Conservation (phyloP, 2,888 invertebrate species). For the Drosophila demipolita region DNA sequence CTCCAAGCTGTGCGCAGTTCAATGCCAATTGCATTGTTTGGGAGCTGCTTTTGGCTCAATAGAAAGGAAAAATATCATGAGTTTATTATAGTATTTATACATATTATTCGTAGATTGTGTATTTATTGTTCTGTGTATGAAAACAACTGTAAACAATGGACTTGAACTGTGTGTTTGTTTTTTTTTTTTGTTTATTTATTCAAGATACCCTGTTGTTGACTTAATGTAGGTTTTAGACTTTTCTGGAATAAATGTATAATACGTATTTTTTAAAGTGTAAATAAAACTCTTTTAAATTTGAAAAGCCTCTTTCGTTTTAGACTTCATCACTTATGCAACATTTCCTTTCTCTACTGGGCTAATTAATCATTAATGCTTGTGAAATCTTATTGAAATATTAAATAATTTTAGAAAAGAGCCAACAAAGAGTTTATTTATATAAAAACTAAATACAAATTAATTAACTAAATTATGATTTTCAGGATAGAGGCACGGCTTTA, state of each 20-base stretch:
- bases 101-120: background rate
- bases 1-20: conserved; percentile 29
- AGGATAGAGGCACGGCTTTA: background rate
- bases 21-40: conserved; percentile 57
- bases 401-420: background rate
- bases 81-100: conserved; percentile 21
- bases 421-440: background rate
- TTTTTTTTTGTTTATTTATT: conserved; percentile 2
- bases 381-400: background rate
- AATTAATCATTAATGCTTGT: background rate
- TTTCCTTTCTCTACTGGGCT: background rate
- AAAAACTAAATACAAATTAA: background rate
- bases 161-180: background rate
- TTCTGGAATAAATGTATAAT: background rate
- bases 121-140: conserved; percentile 30
- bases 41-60: conserved; percentile 11
- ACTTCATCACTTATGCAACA: background rate
- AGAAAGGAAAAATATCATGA: conserved; percentile 47
- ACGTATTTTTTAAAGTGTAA: background rate
- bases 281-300: background rate
- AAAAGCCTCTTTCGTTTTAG: background rate
- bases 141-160: conserved; percentile 22
- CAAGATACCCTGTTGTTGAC: conserved; percentile 20
- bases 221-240: background rate
- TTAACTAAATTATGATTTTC: background rate